Evolutionary conservation across 2,888 invertebrate species (phyloP).

Genomic region (Tuberolachnus salignus): DNA sequence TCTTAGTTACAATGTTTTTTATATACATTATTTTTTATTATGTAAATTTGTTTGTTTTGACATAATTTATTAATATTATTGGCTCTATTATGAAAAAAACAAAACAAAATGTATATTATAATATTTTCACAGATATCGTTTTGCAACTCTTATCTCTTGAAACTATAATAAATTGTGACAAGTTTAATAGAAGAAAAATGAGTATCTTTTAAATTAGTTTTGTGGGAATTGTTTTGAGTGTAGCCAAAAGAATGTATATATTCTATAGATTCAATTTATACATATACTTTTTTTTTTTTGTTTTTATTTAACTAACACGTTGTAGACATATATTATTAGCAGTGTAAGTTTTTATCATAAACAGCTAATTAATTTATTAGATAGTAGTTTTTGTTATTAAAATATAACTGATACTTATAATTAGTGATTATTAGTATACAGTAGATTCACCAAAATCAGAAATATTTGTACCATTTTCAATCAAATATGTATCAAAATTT

Average conservation of each 20-base stretch:
- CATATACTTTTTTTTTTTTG: neutral
- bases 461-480: too few species aligned
- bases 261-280: neutral
- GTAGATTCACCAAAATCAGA: too few species aligned
- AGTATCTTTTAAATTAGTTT: constrained; percentile 12
- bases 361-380: constrained; percentile 3
- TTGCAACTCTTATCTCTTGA: neutral
- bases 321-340: constrained; percentile 1
- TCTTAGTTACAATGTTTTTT: constrained; percentile 11
- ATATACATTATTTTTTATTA: neutral
- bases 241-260: neutral
- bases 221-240: neutral
- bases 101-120: neutral
- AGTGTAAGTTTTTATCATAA: neutral
- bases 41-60: neutral
- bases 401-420: neutral
- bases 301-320: constrained; percentile 23
- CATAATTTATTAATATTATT: constrained; percentile 9
- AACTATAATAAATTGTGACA: neutral
- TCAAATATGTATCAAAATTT: too few species aligned
- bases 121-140: neutral
- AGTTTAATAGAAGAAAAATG: neutral
- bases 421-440: too few species aligned
- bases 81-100: neutral
- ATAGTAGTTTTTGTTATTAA: constrained; percentile 15